Conservation (phyloP, 64 coral and sea anemone genomes). For the Dendrophyllia cribrosa region DNA sequence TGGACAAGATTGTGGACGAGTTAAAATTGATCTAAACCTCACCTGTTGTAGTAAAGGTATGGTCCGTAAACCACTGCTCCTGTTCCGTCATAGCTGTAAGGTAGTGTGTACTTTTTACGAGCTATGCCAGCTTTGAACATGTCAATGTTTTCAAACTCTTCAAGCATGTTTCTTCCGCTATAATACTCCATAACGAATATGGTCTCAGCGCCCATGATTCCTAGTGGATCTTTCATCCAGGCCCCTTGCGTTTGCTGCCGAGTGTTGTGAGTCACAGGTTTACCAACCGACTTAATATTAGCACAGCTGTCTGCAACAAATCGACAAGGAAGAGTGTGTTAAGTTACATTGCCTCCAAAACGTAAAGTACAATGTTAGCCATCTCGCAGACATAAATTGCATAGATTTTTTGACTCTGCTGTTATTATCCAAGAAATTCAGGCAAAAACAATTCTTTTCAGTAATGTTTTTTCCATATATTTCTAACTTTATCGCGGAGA, state of each 20-base stretch:
- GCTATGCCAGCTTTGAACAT: slow-evolving; percentile 38
- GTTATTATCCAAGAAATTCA: too few species aligned
- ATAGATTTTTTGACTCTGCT: too few species aligned
- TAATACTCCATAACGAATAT: slow-evolving; percentile 41
- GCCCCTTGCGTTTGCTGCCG: neutral
- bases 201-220: slow-evolving; percentile 51
- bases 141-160: slow-evolving; percentile 37
- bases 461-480: too few species aligned
- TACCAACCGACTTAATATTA: slow-evolving; percentile 29
- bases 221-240: slow-evolving; percentile 69
- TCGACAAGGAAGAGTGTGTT: too few species aligned
- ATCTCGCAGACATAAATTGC: too few species aligned
- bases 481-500: too few species aligned
- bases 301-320: slow-evolving; percentile 9
- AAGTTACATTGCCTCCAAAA: too few species aligned
- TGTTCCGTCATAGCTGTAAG: slow-evolving; percentile 43
- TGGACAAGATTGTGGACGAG: too few species aligned
- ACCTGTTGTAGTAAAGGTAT: too few species aligned
- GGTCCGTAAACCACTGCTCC: slow-evolving; percentile 55
- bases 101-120: slow-evolving; percentile 19
- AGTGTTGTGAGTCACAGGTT: slow-evolving; percentile 61
- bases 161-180: neutral
- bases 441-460: too few species aligned
- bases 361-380: too few species aligned
- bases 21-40: too few species aligned